Percentiles rank a stretch among this genome's conserved stretches.
Conservation (phyloP, 2,888 invertebrate genomes). For the Tetragonula carbonaria region DNA sequence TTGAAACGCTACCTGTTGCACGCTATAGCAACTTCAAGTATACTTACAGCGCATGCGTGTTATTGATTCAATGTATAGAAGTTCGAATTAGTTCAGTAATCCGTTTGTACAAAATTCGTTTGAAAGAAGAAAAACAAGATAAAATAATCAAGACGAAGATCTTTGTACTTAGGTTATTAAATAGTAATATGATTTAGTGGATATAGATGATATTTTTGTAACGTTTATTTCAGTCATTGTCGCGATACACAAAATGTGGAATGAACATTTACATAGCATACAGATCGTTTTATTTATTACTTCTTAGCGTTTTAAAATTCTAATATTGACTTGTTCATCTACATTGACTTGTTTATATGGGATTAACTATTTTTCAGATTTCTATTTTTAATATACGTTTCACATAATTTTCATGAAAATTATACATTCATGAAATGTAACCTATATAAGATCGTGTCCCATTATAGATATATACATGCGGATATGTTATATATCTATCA, state of each 20-base stretch:
- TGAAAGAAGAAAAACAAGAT: neutral
- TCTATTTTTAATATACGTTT: neutral
- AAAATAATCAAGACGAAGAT: neutral
- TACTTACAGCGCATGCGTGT: neutral
- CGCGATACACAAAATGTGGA: constrained; percentile 30
- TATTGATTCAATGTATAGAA: neutral
- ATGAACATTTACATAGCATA: constrained; percentile 26
- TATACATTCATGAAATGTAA: neutral
- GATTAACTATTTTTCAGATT: neutral
- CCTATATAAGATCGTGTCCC: neutral
- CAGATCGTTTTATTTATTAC: neutral
- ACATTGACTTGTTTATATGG: neutral
- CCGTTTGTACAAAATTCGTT: neutral
- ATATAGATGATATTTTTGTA: constrained; percentile 14
- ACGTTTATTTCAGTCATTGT: constrained; percentile 39
- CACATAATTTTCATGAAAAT: neutral
- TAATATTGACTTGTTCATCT: neutral
- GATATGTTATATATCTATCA: constrained; percentile 29
- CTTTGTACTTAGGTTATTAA: neutral
- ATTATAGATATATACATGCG: constrained; percentile 28
- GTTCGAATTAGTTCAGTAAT: neutral
- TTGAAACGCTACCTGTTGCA: constrained; percentile 51
- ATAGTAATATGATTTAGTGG: neutral
- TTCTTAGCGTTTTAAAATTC: neutral
- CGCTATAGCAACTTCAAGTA: neutral